Percentiles rank a stretch among this genome's conserved stretches.
Evolutionary conservation across 2,797 vertebrate genomes (phyloP).

Genomic region (Catostomus latipinnis): DNA sequence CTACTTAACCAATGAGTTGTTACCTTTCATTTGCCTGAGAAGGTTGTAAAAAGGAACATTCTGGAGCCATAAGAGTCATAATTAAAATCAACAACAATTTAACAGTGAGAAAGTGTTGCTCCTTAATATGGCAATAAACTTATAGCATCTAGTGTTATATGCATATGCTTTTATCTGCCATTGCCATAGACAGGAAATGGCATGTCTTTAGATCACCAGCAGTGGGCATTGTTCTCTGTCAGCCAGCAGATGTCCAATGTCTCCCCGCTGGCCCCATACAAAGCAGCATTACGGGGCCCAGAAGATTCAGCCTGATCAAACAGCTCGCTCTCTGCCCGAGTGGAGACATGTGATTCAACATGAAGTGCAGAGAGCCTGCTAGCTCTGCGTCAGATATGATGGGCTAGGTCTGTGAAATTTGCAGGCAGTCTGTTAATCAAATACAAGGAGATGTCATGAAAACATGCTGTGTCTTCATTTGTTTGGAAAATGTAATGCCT

Average conservation of each 20-base stretch:
- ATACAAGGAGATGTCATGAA: neutral
- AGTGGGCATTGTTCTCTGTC: constrained; percentile 56
- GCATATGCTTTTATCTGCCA: constrained; percentile 30
- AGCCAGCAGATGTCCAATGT: constrained; percentile 58
- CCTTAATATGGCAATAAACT: constrained; percentile 54
- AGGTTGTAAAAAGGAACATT: constrained; percentile 87
- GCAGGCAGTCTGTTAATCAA: constrained; percentile 21
- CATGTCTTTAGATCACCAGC: constrained; percentile 55
- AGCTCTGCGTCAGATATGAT: constrained; percentile 24
- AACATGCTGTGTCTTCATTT: neutral
- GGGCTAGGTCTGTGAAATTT: constrained; percentile 14
- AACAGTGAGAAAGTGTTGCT: constrained; percentile 71
- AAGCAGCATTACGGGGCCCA: constrained; percentile 25
- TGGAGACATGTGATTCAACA: constrained; percentile 41
- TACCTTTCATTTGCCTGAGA: constrained; percentile 85
- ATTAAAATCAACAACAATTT: constrained; percentile 90
- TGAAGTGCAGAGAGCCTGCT: constrained; percentile 26
- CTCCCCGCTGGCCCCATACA: constrained; percentile 46
- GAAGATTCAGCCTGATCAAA: constrained; percentile 49
- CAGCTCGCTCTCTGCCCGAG: constrained; percentile 22
- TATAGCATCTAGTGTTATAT: constrained; percentile 43
- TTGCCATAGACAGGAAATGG: constrained; percentile 42
- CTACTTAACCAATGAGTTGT: constrained; percentile 91
- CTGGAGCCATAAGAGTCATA: constrained; percentile 84
- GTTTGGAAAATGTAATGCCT: neutral